Base-by-base conservation (phyloP, 2,113 vertebrate species). In the Setophaga coronata region DNA sequence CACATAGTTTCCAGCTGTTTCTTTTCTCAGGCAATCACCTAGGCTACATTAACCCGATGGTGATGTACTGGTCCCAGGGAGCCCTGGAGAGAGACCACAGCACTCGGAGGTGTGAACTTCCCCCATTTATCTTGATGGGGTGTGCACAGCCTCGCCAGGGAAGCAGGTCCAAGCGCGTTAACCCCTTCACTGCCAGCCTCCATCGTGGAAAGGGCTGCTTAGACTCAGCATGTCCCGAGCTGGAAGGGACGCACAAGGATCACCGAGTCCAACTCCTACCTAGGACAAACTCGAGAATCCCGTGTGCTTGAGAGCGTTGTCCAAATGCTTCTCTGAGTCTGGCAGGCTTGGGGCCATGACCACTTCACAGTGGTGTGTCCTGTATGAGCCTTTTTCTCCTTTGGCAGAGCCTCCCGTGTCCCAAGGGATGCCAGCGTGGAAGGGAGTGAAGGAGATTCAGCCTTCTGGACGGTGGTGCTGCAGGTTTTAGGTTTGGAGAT, bases 11-110 rank as follows among this genome's bases (percentile, higher is more conserved):
- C 90, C 92, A 93, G 90, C 62, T 26, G 7, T 89, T 96, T 95
- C 72, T 70, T 94, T 91, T 91, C 79, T 70, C 84, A 94, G 93
- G 86, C 82, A 83, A 93, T 95, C 92, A 87, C 86, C 92, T 77
- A 42, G 88, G 96, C 90, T 95, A 45, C 74, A 50, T 95, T 94
- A 94, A 94, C 67, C 93, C 64, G 82, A 67, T 25, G 51, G 82
- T 96, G 92, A 94, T 81, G 48, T 62, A 91, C 90, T 34, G 92
- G 71, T 80, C 89, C 83, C 19, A 6, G 57, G 78, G 77, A 95
- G 83, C 87, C 86, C 87, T 14, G 47, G 54, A 69, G 89, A 20
- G 48, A 87, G 82, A 76, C 29, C 72, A 28, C 58, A 70, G 93
- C 60, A 28, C 78, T 91, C n/a, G 15, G 89, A 80, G 74, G 77